Conservation (phyloP, 2,113 vertebrate species). For the Anguilla rostrata region DNA sequence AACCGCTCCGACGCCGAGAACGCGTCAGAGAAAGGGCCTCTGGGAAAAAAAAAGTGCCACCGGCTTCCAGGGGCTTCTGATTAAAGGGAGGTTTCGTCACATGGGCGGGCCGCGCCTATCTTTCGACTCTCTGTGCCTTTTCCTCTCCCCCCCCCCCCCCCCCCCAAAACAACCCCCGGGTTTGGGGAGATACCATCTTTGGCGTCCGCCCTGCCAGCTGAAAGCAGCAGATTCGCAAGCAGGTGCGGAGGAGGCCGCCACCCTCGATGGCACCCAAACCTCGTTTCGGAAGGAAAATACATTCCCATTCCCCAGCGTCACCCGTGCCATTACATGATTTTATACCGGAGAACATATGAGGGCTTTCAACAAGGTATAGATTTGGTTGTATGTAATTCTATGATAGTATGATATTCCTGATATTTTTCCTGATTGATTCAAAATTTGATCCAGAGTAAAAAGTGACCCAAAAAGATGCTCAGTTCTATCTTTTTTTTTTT, state of each 20-base stretch:
- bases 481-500: background rate
- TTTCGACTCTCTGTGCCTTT: background rate
- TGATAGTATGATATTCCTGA: background rate
- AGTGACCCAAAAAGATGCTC: background rate
- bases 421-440: background rate
- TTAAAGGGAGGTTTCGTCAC: conserved; percentile 1
- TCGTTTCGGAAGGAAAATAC: background rate
- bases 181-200: conserved; percentile 7
- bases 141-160: too few species aligned
- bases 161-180: background rate
- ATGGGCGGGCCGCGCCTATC: conserved; percentile 15
- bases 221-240: background rate
- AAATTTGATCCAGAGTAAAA: too few species aligned
- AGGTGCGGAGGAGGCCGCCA: background rate
- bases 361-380: background rate
- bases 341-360: too few species aligned
- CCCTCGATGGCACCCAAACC: background rate
- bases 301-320: background rate
- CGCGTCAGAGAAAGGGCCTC: background rate
- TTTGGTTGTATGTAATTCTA: background rate
- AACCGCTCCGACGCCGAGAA: background rate
- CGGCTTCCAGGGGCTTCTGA: background rate
- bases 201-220: background rate
- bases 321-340: too few species aligned
- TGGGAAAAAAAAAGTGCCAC: background rate